A percentile compares a stretch with the other conserved stretches of the same genome.
Conservation (phyloP, 2,113 vertebrate species). For the Istiophorus platypterus region DNA sequence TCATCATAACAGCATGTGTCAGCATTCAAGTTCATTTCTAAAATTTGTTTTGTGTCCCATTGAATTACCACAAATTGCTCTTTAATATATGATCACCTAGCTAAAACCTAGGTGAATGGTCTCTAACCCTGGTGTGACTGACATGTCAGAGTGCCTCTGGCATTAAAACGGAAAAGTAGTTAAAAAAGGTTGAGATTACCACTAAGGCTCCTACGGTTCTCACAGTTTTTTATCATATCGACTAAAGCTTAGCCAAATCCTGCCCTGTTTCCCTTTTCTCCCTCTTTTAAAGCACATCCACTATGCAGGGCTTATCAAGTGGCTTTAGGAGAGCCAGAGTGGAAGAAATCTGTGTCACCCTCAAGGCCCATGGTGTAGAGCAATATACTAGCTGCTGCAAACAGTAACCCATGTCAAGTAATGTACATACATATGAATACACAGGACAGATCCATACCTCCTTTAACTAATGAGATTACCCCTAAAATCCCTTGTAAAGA, state of each 20-base stretch:
- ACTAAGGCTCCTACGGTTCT: slow-evolving; percentile 79
- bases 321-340: slow-evolving; percentile 73
- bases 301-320: slow-evolving; percentile 79
- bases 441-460: not conserved
- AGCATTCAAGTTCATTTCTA: slow-evolving; percentile 7
- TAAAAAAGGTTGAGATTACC: slow-evolving; percentile 82
- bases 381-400: slow-evolving; percentile 41
- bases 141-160: slow-evolving; percentile 74
- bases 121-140: slow-evolving; percentile 67
- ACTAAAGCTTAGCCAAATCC: slow-evolving; percentile 85
- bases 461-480: slow-evolving; percentile 8
- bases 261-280: slow-evolving; percentile 75
- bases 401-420: slow-evolving; percentile 19
- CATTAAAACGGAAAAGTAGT: slow-evolving; percentile 80
- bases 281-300: slow-evolving; percentile 76
- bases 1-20: not conserved
- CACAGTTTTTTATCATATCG: slow-evolving; percentile 84
- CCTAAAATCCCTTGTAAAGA: not conserved
- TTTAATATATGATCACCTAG: slow-evolving; percentile 40
- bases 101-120: slow-evolving; percentile 56
- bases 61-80: slow-evolving; percentile 45
- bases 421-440: not conserved
- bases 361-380: slow-evolving; percentile 66
- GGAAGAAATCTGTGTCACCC: slow-evolving; percentile 76
- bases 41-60: slow-evolving; percentile 26